Conservation (phyloP, 2,113 vertebrate species). For the Elaphurus davidianus region DNA sequence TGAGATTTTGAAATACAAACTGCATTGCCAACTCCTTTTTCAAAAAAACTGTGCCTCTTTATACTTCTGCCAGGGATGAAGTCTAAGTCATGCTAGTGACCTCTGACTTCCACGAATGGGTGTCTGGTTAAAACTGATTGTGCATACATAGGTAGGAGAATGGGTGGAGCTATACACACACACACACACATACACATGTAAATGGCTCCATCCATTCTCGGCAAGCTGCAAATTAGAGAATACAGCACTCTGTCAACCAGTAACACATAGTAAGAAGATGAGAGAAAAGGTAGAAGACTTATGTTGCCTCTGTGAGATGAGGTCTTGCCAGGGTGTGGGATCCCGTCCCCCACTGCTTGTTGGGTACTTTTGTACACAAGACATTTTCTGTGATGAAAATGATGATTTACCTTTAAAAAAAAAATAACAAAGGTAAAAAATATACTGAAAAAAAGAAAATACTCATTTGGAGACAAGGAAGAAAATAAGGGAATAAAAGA, state of each 20-base stretch:
- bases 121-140: neutral
- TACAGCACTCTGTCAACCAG: neutral
- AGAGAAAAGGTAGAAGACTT: neutral
- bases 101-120: neutral
- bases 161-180: neutral
- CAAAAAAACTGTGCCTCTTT: neutral
- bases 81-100: neutral
- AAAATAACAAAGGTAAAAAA: neutral
- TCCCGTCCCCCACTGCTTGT: neutral
- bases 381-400: constrained; percentile 6
- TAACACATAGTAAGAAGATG: neutral
- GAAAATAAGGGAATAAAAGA: neutral
- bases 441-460: neutral
- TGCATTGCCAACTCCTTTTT: neutral
- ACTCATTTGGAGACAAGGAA: neutral
- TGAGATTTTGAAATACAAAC: neutral
- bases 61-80: neutral
- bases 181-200: neutral
- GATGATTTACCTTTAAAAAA: neutral
- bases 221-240: neutral
- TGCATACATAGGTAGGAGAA: neutral
- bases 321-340: neutral
- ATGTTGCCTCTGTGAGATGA: neutral
- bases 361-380: neutral
- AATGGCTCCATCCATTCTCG: neutral